Conservation (phyloP, 2,113 vertebrate species). For the Pungitius pungitius region DNA sequence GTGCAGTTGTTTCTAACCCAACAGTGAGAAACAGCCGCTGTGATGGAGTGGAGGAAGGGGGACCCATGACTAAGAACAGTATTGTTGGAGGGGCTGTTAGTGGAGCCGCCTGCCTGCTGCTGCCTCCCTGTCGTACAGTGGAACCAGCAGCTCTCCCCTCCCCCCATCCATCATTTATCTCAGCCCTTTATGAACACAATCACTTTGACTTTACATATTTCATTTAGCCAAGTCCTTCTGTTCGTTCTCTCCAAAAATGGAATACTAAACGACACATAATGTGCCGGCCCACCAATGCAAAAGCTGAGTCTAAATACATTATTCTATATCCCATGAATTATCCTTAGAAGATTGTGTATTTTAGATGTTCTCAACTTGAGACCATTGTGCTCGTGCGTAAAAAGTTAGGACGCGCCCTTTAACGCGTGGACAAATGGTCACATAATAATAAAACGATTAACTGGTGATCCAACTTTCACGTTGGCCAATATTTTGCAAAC, state of each 20-base stretch:
- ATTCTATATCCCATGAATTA: not conserved
- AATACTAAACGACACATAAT: accelerated
- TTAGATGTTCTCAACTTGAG: not conserved
- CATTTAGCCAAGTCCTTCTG: conserved; percentile 10
- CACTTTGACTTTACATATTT: conserved; percentile 34
- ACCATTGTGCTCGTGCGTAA: conserved; percentile 51
- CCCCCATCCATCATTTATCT: conserved; percentile 60
- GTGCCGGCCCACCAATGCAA: not conserved
- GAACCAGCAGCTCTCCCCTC: conserved; percentile 54
- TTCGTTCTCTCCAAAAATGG: not conserved
- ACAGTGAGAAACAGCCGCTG: conserved; percentile 72
- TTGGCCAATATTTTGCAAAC: conserved; percentile 77
- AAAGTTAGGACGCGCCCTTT: conserved; percentile 51
- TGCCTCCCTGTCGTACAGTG: conserved; percentile 79
- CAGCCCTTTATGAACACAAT: conserved; percentile 57
- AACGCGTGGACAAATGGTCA: conserved; percentile 24
- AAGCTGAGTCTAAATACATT: not conserved
- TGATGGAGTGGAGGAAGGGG: conserved; percentile 64
- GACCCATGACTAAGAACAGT: conserved; percentile 74
- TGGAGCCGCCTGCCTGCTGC: conserved; percentile 84
- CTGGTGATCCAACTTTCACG: conserved; percentile 64
- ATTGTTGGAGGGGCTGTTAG: conserved; percentile 78
- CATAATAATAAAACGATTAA: conserved; percentile 50
- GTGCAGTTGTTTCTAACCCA: conserved; percentile 70
- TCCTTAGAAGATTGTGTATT: conserved; percentile 5